Evolutionary conservation across 2,113 vertebrate genomes (phyloP), one percentile per base, ranked within the genome.

Genomic region (Recurvirostra avosetta): DNA sequence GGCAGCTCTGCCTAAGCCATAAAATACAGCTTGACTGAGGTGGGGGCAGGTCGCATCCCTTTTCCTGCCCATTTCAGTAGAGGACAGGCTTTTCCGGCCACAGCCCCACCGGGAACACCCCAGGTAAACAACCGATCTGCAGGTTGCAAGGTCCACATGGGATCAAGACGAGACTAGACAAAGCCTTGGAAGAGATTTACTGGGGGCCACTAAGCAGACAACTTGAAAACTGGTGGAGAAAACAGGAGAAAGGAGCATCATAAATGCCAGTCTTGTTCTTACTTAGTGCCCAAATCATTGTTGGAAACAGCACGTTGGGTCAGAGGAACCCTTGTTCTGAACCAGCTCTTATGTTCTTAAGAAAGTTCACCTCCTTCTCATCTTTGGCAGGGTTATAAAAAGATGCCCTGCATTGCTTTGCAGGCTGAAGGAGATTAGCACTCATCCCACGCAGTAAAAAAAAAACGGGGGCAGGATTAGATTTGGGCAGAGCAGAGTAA

Each of bases 381-480:
- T 32, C 41, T 83, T 77, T 52, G 27, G 65, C 88, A 76, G 72
- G 63, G 72, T 76, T 96, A 78, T 89, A 75, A 92, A 97, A 95
- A 96, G 76, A 87, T 70, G 92, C 45, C 65, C 79, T 23, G 94
- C 82, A 13, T 49, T 65, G 80, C 87, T 78, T 30, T 49, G 61
- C 61, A 50, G 53, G 41, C 70, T 92, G 30, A 85, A 85, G 75
- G 73, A 62, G 79, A 86, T 92, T 56, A 89, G 26, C 78, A 62
- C 78, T 95, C 34, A 80, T 30, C 68, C 88, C 72, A 41, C 1
- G 0, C 50, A 34, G 38, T 9, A 20, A 26, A 66, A 86, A 58
- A 81, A 40, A 36, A 93, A 47, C 0, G 3, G 27, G 76, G 68
- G 41, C 79, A 66, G 59, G 40, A 59, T 13, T 55, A n/a, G 81